Percentiles rank a stretch among this genome's conserved stretches.
phyloP scores from a whole-genome alignment of 1,140 invertebrate genomes.

The Linepithema humile region DNA sequence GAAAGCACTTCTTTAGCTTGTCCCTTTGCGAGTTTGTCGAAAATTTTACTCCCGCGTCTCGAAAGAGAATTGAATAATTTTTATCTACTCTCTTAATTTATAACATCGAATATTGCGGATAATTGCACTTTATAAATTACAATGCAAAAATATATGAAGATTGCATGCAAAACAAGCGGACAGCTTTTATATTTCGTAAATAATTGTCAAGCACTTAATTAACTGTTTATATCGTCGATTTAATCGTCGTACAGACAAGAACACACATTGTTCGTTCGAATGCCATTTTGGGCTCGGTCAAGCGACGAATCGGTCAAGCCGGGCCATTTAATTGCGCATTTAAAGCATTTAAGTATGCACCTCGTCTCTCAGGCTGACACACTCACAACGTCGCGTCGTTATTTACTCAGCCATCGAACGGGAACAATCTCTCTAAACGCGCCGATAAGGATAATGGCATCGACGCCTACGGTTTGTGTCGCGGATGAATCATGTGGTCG shows the following conservation, averaged over 20 bases:
- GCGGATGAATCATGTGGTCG: conserved; percentile 53
- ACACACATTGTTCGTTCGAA: neutral
- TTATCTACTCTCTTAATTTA: neutral
- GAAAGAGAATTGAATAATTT: neutral
- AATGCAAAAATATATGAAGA: too few relatives aligned
- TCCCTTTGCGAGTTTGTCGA: neutral
- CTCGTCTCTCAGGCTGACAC: neutral
- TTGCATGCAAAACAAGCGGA: too few relatives aligned
- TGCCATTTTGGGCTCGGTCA: neutral
- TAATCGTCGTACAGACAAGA: neutral
- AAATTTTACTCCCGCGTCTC: neutral
- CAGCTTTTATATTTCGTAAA: too few relatives aligned
- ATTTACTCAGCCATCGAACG: conserved; percentile 56
- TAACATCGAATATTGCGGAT: neutral
- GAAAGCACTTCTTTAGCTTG: neutral
- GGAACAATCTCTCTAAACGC: conserved; percentile 63
- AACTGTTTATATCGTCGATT: conserved; percentile 27
- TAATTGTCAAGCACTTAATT: conserved; percentile 9
- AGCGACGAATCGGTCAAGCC: neutral
- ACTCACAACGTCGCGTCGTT: conserved; percentile 17
- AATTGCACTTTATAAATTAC: too few relatives aligned
- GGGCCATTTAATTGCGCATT: neutral
- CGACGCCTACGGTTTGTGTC: conserved; percentile 53
- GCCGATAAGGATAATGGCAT: conserved; percentile 59
- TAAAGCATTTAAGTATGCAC: neutral